Evolutionary conservation across 2,888 invertebrate genomes (phyloP), one percentile per base, ranked within the genome.

Genomic region (Plagodis pulveraria): DNA sequence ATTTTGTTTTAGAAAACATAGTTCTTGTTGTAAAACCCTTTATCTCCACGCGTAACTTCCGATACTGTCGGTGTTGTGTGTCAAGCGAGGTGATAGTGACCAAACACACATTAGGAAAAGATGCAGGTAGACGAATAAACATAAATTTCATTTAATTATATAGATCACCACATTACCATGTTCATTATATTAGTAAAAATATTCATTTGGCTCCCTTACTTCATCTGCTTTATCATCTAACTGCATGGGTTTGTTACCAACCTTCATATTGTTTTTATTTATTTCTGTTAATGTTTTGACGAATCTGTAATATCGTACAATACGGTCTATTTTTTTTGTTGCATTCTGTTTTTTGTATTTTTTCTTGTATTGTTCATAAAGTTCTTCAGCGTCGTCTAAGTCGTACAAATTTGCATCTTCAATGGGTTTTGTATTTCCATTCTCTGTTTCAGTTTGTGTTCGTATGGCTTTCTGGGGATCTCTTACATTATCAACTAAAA

Each of bases 261-360:
- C 83, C 0, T 63, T 55, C 49, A 78, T 73, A 51, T 72, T 74
- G 10, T 75, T 69, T 60, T 68, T 74, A 61, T 88, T 88, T 2
- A 76, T 63, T 41, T 86, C 81, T 0, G 76, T 76, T 0, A 87
- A 60, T 0, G 81, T 80, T 72, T 86, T 87, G 0, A 86, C 62
- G 63, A 89, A 89, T 62, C 81, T 80, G 43, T 80, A 81, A 64
- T 75, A 86, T 44, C 74, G 76, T 5, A 74, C 53, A 5, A 56
- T 58, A 0, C 67, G 64, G 0, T 78, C 66, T 5, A 42, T 40
- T 44, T 72, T 66, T 22, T 70, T 78, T 0, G 72, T 74, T 4
- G 62, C 50, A 11, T 73, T 75, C 6, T 62, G 64, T 49, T 78
- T 78, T 0, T 70, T 63, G 52, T 66, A 76, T 40, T 71, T 67